Evolutionary conservation across 2,888 invertebrate species (phyloP).

Genomic region (Koerneria pararmatus): DNA sequence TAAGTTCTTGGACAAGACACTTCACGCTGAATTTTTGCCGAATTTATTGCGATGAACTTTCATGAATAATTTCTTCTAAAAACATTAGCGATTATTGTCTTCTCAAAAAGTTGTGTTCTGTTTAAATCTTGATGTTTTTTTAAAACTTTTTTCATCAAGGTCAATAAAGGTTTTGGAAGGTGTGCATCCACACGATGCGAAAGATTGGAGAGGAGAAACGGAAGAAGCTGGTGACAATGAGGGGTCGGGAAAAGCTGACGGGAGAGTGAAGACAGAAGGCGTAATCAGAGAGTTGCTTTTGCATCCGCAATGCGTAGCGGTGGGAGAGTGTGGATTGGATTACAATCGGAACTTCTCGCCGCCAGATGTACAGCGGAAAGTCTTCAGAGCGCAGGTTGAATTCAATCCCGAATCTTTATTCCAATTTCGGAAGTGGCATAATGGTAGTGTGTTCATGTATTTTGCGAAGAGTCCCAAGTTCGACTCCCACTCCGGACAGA

Average conservation of each 20-base stretch:
- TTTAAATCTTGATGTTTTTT: too few species aligned
- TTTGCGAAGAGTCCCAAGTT: too few species aligned
- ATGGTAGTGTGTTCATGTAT: too few species aligned
- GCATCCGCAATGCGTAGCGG: conserved; percentile 84
- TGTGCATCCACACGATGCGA: conserved; percentile 58
- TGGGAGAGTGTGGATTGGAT: conserved; percentile 86
- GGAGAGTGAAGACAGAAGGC: background rate
- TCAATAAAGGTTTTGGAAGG: conserved; percentile 32
- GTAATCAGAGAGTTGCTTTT: conserved; percentile 39
- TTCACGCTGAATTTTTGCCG: too few species aligned
- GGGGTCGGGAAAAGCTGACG: conserved; percentile 2
- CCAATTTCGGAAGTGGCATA: too few species aligned
- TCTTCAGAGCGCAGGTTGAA: conserved; percentile 72
- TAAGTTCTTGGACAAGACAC: too few species aligned
- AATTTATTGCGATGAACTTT: too few species aligned
- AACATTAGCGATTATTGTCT: too few species aligned
- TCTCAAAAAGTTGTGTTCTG: too few species aligned
- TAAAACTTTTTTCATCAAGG: conserved; percentile 6
- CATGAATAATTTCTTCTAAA: too few species aligned
- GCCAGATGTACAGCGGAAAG: conserved; percentile 78
- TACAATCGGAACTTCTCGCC: conserved; percentile 90
- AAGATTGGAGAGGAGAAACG: conserved; percentile 41
- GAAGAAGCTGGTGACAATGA: conserved; percentile 9
- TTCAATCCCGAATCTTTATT: too few species aligned
- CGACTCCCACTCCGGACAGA: too few species aligned